Evolutionary conservation across 2,888 invertebrate species (phyloP), one percentile per base, ranked within the genome.

Genomic region (Chaitophorus viminalis): DNA sequence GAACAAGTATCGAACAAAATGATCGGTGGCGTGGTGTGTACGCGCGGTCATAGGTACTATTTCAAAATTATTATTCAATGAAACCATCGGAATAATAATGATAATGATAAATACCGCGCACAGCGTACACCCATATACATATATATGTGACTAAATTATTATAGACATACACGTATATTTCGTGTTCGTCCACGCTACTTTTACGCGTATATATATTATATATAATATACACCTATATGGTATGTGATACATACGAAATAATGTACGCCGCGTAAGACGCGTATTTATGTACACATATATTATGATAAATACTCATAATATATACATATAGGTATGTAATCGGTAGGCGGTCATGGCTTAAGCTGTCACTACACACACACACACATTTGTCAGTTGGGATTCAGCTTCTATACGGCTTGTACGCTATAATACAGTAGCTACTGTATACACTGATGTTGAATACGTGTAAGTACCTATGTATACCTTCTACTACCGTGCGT

Each of bases 301-400:
- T 21, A n/a, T n/a, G n/a, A n/a, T n/a, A n/a, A n/a, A n/a, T n/a
- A n/a, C n/a, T n/a, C n/a, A 8, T 25, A 18, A 77, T 70, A 68
- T 29, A 29, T 8, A 68, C n/a, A n/a, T 68, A 46, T 5, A 31
- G 25, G 9, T 78, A 52, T 29, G 33, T 60, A 31, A 78, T 78
- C 78, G 54, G 78, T 78, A 78, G 60, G 78, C 54, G 60, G 54
- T 78, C 78, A 17, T 21, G 78, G 78, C 31, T 54, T 33, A 46
- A 46, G 60, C 78, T 60, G 78, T 54, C 60, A 78, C 31, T 76
- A n/a, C 4, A 46, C 4, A 46, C 14, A 52, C 39, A 14, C 25
- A 52, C 14, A 46, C 76, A 76, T 76, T 78, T 78, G 31, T 78
- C 77, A 78, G 77, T 78, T 29, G n/a, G 17, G 29, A 52, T 77